Evolutionary conservation across 2,797 vertebrate species (phyloP), one percentile per base, ranked within the genome.

Genomic region (Enteromius viviparus): DNA sequence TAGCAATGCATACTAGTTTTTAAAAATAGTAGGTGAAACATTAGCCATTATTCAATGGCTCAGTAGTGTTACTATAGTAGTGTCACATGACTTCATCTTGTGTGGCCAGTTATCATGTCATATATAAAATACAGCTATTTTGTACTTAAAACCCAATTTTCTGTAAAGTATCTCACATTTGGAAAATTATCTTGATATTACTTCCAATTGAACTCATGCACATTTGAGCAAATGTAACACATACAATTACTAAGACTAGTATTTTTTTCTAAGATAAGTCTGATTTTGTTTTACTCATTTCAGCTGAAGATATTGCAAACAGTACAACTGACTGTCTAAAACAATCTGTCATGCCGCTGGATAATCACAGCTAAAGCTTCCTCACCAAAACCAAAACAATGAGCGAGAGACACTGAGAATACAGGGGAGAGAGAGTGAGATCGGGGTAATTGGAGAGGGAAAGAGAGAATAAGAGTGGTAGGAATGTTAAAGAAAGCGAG

Each of bases 401-500:
- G 89, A 87, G 26, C 15, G 60, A 65, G 40, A 55, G 29, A 77
- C 51, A 74, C 17, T 47, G 45, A 87, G 23, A 17, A 45, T 32
- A 76, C 55, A 68, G 78, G 76, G 85, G 64, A 82, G 34, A 78
- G 32, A 78, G 75, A 83, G 76, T 81, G 60, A 66, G 81, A 83
- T 69, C 37, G 53, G 65, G 75, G 66, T 86, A 75, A 83, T 78
- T 71, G 64, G 70, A 83, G 74, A 81, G 68, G 51, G 82, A 21
- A 51, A n/a, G 66, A 72, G 77, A 72, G 71, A 83, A 75, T 45
- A 80, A 87, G 88, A 85, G 69, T 42, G 81, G 19, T 12, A 88
- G 88, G 89, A 91, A 93, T 91, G 90, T 90, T 91, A 91, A 92
- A 92, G 88, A 92, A 89, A 88, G 88, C 86, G 42, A 93, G 92